Evolutionary conservation across 2,113 vertebrate species (phyloP).

Genomic region (Galemys pyrenaicus): DNA sequence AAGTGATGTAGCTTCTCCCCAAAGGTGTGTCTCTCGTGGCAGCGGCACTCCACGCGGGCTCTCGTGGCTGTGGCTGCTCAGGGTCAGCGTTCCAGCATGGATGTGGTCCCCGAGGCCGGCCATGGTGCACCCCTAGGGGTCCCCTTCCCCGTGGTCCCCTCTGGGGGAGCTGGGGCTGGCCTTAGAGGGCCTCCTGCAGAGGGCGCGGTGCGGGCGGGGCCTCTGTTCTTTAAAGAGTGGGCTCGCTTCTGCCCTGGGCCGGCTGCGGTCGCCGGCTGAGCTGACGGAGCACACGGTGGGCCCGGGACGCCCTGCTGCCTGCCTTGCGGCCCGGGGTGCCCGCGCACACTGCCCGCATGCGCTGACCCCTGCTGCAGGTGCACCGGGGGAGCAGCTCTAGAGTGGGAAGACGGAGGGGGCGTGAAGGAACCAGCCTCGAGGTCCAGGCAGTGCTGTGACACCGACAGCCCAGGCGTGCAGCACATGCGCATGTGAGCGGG

Average conservation of each 20-base stretch:
- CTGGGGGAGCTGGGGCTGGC: background rate
- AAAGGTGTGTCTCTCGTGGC: fast-evolving
- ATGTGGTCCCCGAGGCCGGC: background rate
- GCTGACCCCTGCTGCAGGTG: too few species aligned
- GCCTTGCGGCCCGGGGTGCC: fast-evolving
- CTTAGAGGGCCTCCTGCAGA: background rate
- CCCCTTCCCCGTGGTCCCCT: fast-evolving
- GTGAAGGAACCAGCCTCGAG: background rate
- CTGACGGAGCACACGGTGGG: fast-evolving
- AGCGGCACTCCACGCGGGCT: fast-evolving
- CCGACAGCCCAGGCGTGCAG: too few species aligned
- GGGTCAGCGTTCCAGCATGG: background rate
- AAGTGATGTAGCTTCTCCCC: background rate
- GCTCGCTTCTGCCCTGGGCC: background rate
- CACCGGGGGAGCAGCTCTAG: background rate
- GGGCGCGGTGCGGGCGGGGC: too few species aligned
- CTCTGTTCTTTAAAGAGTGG: too few species aligned
- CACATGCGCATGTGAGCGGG: background rate
- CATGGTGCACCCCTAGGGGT: fast-evolving
- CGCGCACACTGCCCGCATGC: too few species aligned
- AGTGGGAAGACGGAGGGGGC: background rate
- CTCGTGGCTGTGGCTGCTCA: background rate
- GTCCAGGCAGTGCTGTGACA: background rate
- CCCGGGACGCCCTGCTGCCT: background rate
- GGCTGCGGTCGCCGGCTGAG: background rate